These are phyloP conservation scores for Gymnocephalus cernua DNA, from an alignment of 2,113 vertebrate genomes.

Conservation along the genomic window DNA sequence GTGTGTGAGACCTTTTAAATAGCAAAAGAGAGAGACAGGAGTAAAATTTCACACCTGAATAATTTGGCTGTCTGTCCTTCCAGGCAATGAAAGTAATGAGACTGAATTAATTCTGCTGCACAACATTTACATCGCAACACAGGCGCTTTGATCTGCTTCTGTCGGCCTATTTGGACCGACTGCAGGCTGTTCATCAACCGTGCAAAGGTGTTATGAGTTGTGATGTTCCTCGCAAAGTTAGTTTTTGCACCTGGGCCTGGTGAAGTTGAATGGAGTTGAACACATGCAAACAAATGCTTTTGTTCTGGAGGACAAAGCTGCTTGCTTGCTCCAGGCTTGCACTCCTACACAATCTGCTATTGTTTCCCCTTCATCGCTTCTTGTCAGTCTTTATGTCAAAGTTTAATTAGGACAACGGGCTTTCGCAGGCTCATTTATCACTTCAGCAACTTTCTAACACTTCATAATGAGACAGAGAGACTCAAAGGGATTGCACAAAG, in stretches of 20 bases:
- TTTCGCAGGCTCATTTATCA: slow-evolving; percentile 93
- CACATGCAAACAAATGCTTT: slow-evolving; percentile 93
- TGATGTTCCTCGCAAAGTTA: slow-evolving; percentile 79
- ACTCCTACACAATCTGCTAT: slow-evolving; percentile 88
- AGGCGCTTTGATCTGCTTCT: slow-evolving; percentile 80
- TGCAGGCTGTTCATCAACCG: slow-evolving; percentile 61
- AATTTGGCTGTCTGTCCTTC: slow-evolving; percentile 46
- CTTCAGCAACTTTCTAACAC: slow-evolving; percentile 95
- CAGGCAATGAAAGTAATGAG: slow-evolving; percentile 71
- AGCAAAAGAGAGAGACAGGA: background rate
- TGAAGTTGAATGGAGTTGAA: slow-evolving; percentile 90
- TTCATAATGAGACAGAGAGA: slow-evolving; percentile 87
- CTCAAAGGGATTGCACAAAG: slow-evolving; percentile 31
- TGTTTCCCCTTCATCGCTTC: slow-evolving; percentile 92
- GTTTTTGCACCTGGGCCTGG: slow-evolving; percentile 92
- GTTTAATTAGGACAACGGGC: slow-evolving; percentile 96
- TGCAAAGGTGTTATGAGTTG: slow-evolving; percentile 77
- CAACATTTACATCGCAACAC: slow-evolving; percentile 75
- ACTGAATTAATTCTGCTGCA: slow-evolving; percentile 66
- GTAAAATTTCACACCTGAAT: slow-evolving; percentile 32
- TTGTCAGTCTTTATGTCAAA: slow-evolving; percentile 93
- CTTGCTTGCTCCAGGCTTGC: slow-evolving; percentile 79
- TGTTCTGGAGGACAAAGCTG: slow-evolving; percentile 91
- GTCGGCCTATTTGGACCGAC: slow-evolving; percentile 67
- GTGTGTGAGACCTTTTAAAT: background rate